Base-by-base conservation (phyloP, 2,113 vertebrate genomes). In the Alligator sinensis region DNA sequence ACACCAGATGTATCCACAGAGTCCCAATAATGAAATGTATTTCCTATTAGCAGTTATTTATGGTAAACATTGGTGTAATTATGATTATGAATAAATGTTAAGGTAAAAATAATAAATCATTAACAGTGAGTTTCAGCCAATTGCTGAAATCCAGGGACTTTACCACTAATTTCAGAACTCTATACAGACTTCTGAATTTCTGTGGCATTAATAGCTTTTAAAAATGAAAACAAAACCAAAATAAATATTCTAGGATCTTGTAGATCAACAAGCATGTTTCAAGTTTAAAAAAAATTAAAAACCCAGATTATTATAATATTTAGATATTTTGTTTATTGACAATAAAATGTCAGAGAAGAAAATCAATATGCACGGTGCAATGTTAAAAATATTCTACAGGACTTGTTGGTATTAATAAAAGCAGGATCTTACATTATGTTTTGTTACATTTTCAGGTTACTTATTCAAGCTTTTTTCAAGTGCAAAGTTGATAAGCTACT, bases 311-410 rank as follows among this genome's bases (percentile, higher is more conserved):
- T 81, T 62, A 27, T 9, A 8, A 61, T 3, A 0, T 30, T 78
- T 38, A 38, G 38, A 38, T 6, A 38, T 38, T 38, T 38, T 38
- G 38, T 6, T 38, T 38, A 38, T 38, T 38, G 38, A 80, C 13
- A 76, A 2, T 27, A 68, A 54, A 27, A 74, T 5, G 28, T 14
- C 1, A 1, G 58, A 11, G 58, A 61, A 74, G 17, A 78, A 47
- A 12, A 9, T 24, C 30, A 7, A 1, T 10, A 68, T 8, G 17
- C 34, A 4, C 0, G 1, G 66, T 16, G 55, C 0, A 0, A 9
- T 54, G 14, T 66, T 66, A 66, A 66, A 66, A 38, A 38, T 12
- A 30, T 72, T 72, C 19, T 72, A 30, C 30, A 72, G 19, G 34
- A 38, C 28, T 74, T 72, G 19, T 74, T 47, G 21, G 12, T 74